Base-by-base conservation (phyloP, 2,888 invertebrate species). In the Mycalesis mineus region DNA sequence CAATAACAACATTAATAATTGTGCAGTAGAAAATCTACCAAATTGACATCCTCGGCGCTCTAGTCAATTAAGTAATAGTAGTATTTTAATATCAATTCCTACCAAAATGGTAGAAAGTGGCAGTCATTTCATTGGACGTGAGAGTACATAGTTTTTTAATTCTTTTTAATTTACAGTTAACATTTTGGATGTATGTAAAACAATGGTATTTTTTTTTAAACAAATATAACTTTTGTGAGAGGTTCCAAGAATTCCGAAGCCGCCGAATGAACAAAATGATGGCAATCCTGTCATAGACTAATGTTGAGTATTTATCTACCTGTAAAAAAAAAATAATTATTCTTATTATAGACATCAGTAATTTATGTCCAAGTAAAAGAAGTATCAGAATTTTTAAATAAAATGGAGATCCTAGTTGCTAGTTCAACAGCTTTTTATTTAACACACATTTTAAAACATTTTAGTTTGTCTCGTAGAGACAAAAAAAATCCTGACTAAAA, bases 221-320 rank as follows among this genome's bases (percentile, higher is more conserved):
- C 2, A 45, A 45, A 13, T 11, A 15, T 5, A 11, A 45, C 44
- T 47, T 15, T 29, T 14, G 14, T 42, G 47, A 62, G 48, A 45
- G 45, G 49, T 65, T 68, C 67, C 37, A 39, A 55, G 57, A 48
- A 55, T 70, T 71, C 68, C 71, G 72, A 72, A 78, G 74, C 71
- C 69, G 69, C 72, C 73, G 73, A 77, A 73, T 70, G 63, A 73
- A 76, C 77, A 72, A 77, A 74, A 71, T 70, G 72, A 74, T 74
- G 73, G 71, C 54, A 58, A 58, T 48, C 69, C 72, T 72, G 58
- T 60, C 45, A 45, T 66, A 57, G 54, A 63, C 59, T 60, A 54
- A 49, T 47, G 33, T 47, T 47, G 57, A 61, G 65, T 66, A 66
- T 60, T 74, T 68, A 72, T 82, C 78, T 86, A 86, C 79, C 86